phyloP scores from a whole-genome alignment of 2,888 invertebrate genomes.

The Drosophila yooni region DNA sequence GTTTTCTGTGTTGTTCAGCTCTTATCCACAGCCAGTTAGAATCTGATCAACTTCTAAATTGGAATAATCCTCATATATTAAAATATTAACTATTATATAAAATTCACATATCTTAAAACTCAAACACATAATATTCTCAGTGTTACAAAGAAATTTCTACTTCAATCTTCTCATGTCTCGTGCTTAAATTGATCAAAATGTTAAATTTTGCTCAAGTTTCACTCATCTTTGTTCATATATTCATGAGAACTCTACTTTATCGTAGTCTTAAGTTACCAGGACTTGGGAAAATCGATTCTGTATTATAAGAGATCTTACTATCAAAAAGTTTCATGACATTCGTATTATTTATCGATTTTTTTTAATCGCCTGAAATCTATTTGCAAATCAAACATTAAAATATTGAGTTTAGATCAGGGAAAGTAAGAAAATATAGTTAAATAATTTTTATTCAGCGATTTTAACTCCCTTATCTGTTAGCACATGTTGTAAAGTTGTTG shows the following conservation, averaged over 20 bases:
- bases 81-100: background rate
- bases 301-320: background rate
- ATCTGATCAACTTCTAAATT: background rate
- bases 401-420: background rate
- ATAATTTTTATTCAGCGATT: background rate
- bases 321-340: background rate
- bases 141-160: background rate
- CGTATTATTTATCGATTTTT: background rate
- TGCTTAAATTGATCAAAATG: background rate
- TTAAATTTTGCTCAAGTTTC: background rate
- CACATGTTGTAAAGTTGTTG: background rate
- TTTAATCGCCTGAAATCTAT: background rate
- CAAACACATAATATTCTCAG: background rate
- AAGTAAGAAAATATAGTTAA: background rate
- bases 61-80: rapidly evolving
- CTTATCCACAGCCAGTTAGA: background rate
- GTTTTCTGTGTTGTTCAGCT: background rate
- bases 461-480: background rate
- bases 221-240: rapidly evolving
- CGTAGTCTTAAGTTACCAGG: rapidly evolving
- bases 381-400: background rate
- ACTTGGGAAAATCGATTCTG: background rate
- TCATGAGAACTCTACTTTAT: background rate
- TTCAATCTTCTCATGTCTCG: background rate
- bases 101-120: background rate